phyloP scores from a whole-genome alignment of 2,113 vertebrate genomes.

The Phylloscopus trochiloides region DNA sequence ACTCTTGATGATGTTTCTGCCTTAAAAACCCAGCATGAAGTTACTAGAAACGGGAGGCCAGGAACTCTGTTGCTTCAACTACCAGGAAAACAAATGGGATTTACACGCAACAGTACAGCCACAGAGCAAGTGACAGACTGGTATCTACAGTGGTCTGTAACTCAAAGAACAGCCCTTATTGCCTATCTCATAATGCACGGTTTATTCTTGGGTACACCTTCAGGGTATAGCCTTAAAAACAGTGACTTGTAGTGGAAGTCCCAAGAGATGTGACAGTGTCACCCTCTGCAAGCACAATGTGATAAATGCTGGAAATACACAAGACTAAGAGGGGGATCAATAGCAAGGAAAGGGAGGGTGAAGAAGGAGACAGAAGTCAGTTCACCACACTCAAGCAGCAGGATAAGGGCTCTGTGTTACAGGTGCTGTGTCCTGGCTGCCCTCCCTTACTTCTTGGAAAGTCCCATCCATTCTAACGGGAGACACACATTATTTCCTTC shows the following conservation, averaged over 20 bases:
- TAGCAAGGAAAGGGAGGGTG: background rate
- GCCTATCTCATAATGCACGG: background rate
- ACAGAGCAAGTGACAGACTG: background rate
- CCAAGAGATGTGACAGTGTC: rapidly evolving
- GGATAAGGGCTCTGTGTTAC: background rate
- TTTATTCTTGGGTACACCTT: background rate
- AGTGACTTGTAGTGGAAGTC: background rate
- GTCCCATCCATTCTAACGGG: rapidly evolving
- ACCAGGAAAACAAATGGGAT: background rate
- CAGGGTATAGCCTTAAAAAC: background rate
- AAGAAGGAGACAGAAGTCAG: background rate
- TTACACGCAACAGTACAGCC: background rate
- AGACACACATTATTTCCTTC: rapidly evolving
- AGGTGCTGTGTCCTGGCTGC: background rate
- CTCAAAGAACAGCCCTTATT: background rate
- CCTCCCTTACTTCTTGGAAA: background rate
- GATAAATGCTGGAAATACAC: background rate
- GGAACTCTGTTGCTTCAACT: background rate
- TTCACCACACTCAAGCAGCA: background rate
- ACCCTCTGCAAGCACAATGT: background rate
- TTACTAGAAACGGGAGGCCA: background rate
- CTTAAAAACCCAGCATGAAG: background rate
- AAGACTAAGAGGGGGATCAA: background rate
- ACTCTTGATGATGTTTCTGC: background rate
- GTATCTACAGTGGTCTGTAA: background rate